Percentiles rank a stretch among this genome's conserved stretches.
These are phyloP conservation scores for Enoplosus armatus DNA, from an alignment of 2,797 vertebrate genomes.

Conservation along the genomic window DNA sequence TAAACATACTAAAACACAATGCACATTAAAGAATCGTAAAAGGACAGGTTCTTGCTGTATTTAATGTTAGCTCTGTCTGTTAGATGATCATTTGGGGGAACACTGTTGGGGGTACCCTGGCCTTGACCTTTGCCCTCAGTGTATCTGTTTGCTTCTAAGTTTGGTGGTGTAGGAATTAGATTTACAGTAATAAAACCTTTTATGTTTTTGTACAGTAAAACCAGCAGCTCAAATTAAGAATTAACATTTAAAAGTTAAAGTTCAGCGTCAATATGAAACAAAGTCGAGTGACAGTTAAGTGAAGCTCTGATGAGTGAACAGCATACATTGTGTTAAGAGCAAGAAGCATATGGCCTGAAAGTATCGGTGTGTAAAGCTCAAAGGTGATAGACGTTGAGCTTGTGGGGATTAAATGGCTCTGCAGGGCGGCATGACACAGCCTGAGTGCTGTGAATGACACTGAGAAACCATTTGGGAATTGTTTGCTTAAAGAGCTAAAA, in stretches of 20 bases:
- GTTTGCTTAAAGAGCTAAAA: conserved; percentile 54
- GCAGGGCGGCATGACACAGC: conserved; percentile 44
- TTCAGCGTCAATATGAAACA: not conserved
- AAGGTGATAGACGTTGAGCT: conserved; percentile 66
- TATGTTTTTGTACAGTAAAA: not conserved
- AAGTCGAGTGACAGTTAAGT: not conserved
- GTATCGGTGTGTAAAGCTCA: conserved; percentile 53
- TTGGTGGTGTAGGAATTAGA: not conserved
- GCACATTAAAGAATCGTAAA: not conserved
- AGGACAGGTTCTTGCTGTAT: not conserved
- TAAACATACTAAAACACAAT: not conserved
- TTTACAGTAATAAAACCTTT: too few species aligned
- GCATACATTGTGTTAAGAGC: not conserved
- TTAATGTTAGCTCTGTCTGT: not conserved
- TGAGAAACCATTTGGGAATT: conserved; percentile 63
- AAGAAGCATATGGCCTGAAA: conserved; percentile 26
- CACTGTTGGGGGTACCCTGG: not conserved
- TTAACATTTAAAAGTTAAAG: not conserved
- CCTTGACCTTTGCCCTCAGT: conserved; percentile 20
- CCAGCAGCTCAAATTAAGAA: not conserved
- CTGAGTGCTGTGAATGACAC: conserved; percentile 73
- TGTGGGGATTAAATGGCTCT: conserved; percentile 51
- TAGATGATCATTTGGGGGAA: not conserved
- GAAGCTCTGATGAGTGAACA: not conserved
- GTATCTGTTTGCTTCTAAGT: not conserved